These are phyloP conservation scores for Chloroclystis v-ata DNA, from an alignment of 2,888 invertebrate species.

Conservation along the genomic window DNA sequence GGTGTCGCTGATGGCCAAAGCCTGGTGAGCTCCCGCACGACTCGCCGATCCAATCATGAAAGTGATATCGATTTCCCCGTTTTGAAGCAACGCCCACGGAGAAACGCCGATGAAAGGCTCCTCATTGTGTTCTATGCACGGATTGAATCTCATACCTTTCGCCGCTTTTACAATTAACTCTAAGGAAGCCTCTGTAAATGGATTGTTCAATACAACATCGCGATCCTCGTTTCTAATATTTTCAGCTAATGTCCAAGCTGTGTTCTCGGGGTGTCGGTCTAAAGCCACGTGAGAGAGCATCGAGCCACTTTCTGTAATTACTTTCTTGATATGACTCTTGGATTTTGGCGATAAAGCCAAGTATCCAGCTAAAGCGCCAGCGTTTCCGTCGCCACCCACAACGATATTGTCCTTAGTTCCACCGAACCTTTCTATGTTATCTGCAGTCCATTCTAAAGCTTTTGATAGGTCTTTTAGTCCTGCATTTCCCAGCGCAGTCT, in stretches of 20 bases:
- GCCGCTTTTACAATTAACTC: conserved; percentile 36
- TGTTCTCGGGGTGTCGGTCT: conserved; percentile 48
- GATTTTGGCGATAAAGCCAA: conserved; percentile 49
- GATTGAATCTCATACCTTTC: conserved; percentile 40
- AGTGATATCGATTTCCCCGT: conserved; percentile 33
- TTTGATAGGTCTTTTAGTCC: conserved; percentile 58
- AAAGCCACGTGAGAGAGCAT: conserved; percentile 55
- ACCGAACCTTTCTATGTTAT: conserved; percentile 56
- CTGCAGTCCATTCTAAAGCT: conserved; percentile 55
- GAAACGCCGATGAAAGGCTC: conserved; percentile 44
- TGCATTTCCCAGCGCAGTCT: conserved; percentile 59
- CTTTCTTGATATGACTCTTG: conserved; percentile 46
- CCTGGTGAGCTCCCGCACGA: conserved; percentile 51
- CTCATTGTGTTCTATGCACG: conserved; percentile 46
- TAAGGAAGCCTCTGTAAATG: conserved; percentile 30
- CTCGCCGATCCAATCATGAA: conserved; percentile 57
- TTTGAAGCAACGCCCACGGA: conserved; percentile 47
- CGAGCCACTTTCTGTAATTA: conserved; percentile 61
- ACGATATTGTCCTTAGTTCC: conserved; percentile 56
- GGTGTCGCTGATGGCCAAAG: conserved; percentile 35
- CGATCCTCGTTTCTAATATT: conserved; percentile 40
- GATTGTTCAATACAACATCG: conserved; percentile 17
- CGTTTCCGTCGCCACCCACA: conserved; percentile 56
- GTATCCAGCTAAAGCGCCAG: conserved; percentile 55
- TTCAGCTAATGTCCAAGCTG: conserved; percentile 46